These are phyloP conservation scores for Capreolus pygargus DNA, from an alignment of 2,113 vertebrate species.

Conservation along the genomic window DNA sequence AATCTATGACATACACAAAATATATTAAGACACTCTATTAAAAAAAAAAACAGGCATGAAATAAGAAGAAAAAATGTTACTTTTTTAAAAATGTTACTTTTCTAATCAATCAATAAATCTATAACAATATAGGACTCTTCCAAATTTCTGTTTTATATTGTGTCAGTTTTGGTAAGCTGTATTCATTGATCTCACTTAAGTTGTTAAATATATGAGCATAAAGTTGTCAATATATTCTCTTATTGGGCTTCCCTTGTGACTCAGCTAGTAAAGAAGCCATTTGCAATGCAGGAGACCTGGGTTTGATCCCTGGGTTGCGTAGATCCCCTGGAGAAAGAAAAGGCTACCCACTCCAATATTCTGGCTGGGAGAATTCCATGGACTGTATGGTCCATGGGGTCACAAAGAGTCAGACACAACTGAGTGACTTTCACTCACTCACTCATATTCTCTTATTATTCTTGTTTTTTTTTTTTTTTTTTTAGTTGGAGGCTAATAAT, in stretches of 20 bases:
- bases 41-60: not conserved
- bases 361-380: not conserved
- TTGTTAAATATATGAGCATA: not conserved
- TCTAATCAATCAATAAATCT: not conserved
- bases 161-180: not conserved
- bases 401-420: not conserved
- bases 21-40: not conserved
- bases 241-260: not conserved
- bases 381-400: not conserved
- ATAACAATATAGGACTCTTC: not conserved
- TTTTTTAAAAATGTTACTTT: not conserved
- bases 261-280: not conserved
- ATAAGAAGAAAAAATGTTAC: not conserved
- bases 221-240: not conserved
- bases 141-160: not conserved
- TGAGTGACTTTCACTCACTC: not conserved
- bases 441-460: not conserved
- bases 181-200: not conserved
- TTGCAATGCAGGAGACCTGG: not conserved
- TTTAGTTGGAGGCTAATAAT: no score
- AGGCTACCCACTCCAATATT: not conserved
- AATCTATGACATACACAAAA: not conserved
- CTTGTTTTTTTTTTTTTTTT: not conserved
- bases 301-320: not conserved
- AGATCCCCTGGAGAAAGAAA: not conserved